A percentile compares a stretch with the other conserved stretches of the same genome.
Evolutionary conservation across 2,888 invertebrate species (phyloP).

Genomic region (Lasius platythorax): DNA sequence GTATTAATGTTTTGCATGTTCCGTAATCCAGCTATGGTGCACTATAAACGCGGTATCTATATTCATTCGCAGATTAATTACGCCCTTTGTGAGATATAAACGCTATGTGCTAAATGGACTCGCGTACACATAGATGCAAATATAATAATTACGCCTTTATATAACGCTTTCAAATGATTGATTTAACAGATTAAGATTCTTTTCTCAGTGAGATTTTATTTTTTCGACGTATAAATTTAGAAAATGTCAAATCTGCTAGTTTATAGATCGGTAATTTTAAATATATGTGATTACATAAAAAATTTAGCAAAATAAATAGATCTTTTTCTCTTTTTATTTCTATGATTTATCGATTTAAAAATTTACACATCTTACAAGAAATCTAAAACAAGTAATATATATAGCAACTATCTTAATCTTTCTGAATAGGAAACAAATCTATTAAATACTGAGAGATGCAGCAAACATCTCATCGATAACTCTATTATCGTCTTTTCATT

Average conservation of each 20-base stretch:
- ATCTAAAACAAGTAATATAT: background rate
- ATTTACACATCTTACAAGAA: background rate
- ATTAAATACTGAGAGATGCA: background rate
- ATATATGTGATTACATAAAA: background rate
- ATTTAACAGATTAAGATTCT: background rate
- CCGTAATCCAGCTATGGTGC: constrained; percentile 28
- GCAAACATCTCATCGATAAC: background rate
- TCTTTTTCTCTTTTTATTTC: background rate
- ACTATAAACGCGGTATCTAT: constrained; percentile 15
- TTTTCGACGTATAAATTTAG: background rate
- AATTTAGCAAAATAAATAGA: background rate
- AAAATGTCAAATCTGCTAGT: background rate
- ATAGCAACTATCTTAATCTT: background rate
- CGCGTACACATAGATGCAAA: background rate
- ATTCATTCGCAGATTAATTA: constrained; percentile 46
- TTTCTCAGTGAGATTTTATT: background rate
- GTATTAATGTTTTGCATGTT: constrained; percentile 37
- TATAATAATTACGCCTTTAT: background rate
- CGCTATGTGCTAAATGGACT: background rate
- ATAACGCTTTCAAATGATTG: background rate
- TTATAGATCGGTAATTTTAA: background rate
- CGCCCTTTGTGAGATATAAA: constrained; percentile 30
- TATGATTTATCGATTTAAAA: background rate
- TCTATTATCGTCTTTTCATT: background rate
- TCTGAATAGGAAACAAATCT: background rate